These are phyloP conservation scores for Conus betulinus DNA, from an alignment of 1,140 invertebrate genomes.

Conservation along the genomic window DNA sequence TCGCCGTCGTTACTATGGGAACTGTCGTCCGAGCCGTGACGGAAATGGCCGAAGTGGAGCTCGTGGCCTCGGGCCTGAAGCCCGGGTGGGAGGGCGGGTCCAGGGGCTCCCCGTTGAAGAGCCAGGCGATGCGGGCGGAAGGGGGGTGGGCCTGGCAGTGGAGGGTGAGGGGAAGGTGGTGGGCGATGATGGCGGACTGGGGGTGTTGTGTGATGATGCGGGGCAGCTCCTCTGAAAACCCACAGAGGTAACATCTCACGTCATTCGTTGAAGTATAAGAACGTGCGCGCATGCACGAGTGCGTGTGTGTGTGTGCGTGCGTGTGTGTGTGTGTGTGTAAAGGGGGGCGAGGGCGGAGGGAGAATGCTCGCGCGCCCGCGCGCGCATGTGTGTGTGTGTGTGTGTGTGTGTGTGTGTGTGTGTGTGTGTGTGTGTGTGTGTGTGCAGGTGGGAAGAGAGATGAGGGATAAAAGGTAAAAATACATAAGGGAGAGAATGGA, in stretches of 20 bases:
- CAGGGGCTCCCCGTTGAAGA: constrained; percentile 38
- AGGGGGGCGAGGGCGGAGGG: too few relatives aligned
- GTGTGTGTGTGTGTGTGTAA: too few relatives aligned
- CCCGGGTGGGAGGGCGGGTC: constrained; percentile 15
- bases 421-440: too few relatives aligned
- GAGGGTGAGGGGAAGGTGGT: constrained; percentile 16
- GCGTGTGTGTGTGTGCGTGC: too few relatives aligned
- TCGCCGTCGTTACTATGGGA: constrained; percentile 30
- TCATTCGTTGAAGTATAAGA: too few relatives aligned
- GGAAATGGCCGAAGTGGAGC: constrained; percentile 27
- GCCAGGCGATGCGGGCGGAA: constrained; percentile 29
- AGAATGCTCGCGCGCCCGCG: too few relatives aligned
- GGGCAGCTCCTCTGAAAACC: constrained; percentile 35
- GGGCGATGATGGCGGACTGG: constrained; percentile 20
- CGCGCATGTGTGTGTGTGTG: too few relatives aligned
- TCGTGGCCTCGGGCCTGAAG: constrained; percentile 9
- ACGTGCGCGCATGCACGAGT: too few relatives aligned
- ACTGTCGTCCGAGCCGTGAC: not conserved
- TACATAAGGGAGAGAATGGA: too few relatives aligned
- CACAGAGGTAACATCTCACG: not conserved
- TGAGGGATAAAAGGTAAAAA: too few relatives aligned
- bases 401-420: too few relatives aligned
- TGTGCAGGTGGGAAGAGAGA: too few relatives aligned
- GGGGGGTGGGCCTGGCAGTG: constrained; percentile 27
- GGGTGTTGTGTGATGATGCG: constrained; percentile 23